Conservation (phyloP, 2,113 vertebrate species). For the Mesoclemmys tuberculata region DNA sequence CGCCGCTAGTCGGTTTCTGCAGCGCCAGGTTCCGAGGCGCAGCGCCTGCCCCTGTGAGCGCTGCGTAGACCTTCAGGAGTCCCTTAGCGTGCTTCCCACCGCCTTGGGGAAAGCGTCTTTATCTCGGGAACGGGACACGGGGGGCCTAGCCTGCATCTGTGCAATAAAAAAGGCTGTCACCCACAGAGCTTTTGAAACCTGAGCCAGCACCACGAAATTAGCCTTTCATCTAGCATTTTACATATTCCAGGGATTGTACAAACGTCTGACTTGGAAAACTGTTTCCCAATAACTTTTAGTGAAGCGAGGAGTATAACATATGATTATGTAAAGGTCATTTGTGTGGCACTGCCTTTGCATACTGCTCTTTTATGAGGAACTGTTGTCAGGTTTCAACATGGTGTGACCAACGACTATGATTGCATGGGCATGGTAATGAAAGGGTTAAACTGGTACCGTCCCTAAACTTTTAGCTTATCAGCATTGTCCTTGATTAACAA, state of each 20-base stretch:
- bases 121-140: background rate
- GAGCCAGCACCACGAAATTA: background rate
- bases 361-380: background rate
- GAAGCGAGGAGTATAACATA: background rate
- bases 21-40: background rate
- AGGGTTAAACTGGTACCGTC: conserved; percentile 23
- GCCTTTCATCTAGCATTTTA: background rate
- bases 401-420: background rate
- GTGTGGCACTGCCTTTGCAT: background rate
- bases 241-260: background rate
- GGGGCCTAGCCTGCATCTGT: background rate
- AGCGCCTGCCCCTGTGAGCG: background rate
- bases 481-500: conserved; percentile 45
- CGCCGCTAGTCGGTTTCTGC: background rate
- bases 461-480: background rate
- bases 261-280: background rate
- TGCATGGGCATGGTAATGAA: background rate
- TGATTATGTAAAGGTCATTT: background rate
- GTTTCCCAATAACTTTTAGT: background rate
- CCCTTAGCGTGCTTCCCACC: background rate
- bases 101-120: background rate
- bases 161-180: background rate
- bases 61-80: background rate
- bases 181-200: background rate
- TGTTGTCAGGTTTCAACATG: background rate